Evolutionary conservation across 1,140 invertebrate genomes (phyloP), one percentile per base, ranked within the genome.

Genomic region (Lethocerus indicus): DNA sequence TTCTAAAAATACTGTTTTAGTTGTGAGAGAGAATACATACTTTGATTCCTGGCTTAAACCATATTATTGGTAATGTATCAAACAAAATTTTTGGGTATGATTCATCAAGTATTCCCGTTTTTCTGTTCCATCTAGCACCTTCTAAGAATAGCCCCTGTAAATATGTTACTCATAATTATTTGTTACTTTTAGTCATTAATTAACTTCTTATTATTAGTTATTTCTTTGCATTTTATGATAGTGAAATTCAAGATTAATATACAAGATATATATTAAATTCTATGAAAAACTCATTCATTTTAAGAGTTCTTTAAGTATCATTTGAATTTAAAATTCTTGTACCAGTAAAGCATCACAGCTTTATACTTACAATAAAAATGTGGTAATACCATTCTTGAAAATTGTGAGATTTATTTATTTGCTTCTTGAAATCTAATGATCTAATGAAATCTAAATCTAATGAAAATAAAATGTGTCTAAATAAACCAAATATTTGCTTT

Each of bases 91-190:
- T 87, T 0, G 79, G 74, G 39, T 69, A 70, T 0, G 81, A 84
- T 63, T 88, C 85, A 44, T 79, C 78, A 0, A 88, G 58, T 35
- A 69, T 57, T 61, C 64, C 70, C 3, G 50, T 66, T 42, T 74
- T 56, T 53, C 78, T 67, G 62, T 92, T 82, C 86, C 85, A 95
- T 57, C 86, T 70, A 40, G 87, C 87, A 9, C 87, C 88, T 68
- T 93, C 87, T 49, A 91, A 64, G 61, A 81, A 93, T 16, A 94
- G 64, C 12, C 90, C 90, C 78, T 88, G 64, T 2, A 49, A 52
- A 39, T 44, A 40, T 40, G 7, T 18, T n/a, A 7, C 18, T 9
- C 7, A 18, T 6, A 18, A 9, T 40, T 18, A n/a, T 40, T 18
- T 20, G 20, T 40, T 13, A 40, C 13, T 9, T 2, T 43, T 4